Evolutionary conservation across 2,888 invertebrate genomes (phyloP).

Genomic region (Zaprionus bogoriensis): DNA sequence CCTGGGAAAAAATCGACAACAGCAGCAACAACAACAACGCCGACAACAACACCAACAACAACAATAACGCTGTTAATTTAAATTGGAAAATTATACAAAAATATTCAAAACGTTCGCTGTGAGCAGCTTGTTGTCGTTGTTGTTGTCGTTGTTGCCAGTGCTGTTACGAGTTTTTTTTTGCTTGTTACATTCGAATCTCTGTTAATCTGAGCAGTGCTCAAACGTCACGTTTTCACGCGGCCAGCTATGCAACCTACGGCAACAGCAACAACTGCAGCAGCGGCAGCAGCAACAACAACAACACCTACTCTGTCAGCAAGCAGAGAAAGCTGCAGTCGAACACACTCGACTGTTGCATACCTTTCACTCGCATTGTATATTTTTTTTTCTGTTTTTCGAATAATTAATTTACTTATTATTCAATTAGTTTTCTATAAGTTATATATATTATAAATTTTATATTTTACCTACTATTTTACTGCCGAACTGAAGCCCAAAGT

Average conservation of each 20-base stretch:
- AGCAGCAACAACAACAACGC: conserved; percentile 27
- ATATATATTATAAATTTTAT: too few species aligned
- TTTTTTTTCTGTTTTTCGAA: too few species aligned
- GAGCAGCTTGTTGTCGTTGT: conserved; percentile 23
- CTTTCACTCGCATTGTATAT: too few species aligned
- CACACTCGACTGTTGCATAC: too few species aligned
- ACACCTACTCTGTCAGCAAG: too few species aligned
- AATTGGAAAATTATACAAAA: conserved; percentile 82
- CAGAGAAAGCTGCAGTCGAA: too few species aligned
- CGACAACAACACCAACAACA: conserved; percentile 34
- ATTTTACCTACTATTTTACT: too few species aligned
- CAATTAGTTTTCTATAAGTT: too few species aligned
- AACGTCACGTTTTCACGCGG: conserved; percentile 82
- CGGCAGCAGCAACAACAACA: conserved; percentile 29
- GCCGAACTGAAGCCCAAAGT: too few species aligned
- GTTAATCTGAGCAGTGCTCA: conserved; percentile 72
- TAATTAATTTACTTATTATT: too few species aligned
- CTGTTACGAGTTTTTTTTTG: conserved; percentile 39
- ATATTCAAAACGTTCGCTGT: conserved; percentile 72
- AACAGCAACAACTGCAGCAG: conserved; percentile 41
- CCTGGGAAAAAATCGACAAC: conserved; percentile 79
- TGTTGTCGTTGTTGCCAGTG: conserved; percentile 32
- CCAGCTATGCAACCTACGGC: conserved; percentile 63
- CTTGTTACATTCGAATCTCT: conserved; percentile 68
- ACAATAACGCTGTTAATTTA: conserved; percentile 75